Evolutionary conservation across 2,113 vertebrate species (phyloP).

Genomic region (Apteryx mantelli): DNA sequence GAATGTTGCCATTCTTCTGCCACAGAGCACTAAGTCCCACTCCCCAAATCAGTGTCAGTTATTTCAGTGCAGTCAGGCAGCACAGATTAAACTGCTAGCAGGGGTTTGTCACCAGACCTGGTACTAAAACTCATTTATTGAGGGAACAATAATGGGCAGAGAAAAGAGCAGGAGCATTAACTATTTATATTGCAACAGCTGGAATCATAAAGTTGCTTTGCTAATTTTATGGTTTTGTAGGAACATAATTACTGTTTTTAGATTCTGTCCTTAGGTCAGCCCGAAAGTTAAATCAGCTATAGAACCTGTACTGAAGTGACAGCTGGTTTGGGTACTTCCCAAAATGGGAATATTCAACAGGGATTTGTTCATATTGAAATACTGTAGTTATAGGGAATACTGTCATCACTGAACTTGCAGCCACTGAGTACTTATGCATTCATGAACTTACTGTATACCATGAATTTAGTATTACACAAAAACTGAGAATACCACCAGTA

Average conservation of each 20-base stretch:
- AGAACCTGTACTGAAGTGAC: not conserved
- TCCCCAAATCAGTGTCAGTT: not conserved
- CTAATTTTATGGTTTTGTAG: not conserved
- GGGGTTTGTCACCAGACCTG: not conserved
- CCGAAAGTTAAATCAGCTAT: not conserved
- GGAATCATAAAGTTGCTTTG: not conserved
- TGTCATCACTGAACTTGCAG: not conserved
- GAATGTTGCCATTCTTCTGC: not conserved
- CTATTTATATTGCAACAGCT: not conserved
- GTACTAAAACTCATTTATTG: not conserved
- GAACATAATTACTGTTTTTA: not conserved
- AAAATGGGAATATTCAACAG: not conserved
- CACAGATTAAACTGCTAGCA: not conserved
- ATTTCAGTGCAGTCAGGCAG: not conserved
- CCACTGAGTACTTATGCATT: not conserved
- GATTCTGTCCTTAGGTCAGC: not conserved
- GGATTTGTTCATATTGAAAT: not conserved
- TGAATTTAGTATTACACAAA: not conserved
- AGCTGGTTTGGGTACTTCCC: not conserved
- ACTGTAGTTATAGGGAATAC: not conserved
- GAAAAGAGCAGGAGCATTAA: not conserved
- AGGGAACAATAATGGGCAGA: not conserved
- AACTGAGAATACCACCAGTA: not conserved
- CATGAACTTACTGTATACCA: not conserved
- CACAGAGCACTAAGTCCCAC: accelerated